Evolutionary conservation across 2,113 vertebrate species (phyloP).

Genomic region (Channa maculata): DNA sequence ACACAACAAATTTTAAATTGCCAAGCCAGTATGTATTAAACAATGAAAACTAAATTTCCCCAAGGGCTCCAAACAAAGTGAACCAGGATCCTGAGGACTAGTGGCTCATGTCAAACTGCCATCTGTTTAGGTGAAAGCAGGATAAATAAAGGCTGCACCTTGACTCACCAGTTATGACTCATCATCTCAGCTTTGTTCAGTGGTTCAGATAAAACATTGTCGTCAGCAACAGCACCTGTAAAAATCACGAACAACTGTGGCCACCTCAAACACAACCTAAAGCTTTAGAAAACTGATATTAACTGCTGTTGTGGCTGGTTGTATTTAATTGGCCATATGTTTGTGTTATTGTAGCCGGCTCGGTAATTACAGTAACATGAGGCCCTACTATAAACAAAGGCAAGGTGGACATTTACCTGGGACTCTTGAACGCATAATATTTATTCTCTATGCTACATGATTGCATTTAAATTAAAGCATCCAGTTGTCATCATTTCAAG

Average conservation of each 20-base stretch:
- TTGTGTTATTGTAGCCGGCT: no score
- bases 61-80: slow-evolving; percentile 63
- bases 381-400: neutral
- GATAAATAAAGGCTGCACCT: slow-evolving; percentile 65
- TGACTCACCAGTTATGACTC: slow-evolving; percentile 8
- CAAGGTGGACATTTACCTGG: neutral
- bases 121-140: slow-evolving; percentile 56
- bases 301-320: neutral
- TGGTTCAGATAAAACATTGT: slow-evolving; percentile 12
- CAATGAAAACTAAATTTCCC: slow-evolving; percentile 32
- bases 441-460: no score
- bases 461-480: no score
- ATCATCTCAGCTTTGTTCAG: slow-evolving; percentile 2
- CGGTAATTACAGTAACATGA: no score
- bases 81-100: slow-evolving; percentile 27
- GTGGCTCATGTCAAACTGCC: slow-evolving; percentile 35
- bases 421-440: no score
- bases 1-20: slow-evolving; percentile 1
- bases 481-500: no score
- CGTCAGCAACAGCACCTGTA: neutral
- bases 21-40: neutral
- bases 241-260: neutral
- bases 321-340: neutral
- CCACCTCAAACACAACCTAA: no score
- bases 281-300: no score